Evolutionary conservation across 2,113 vertebrate species (phyloP).

Genomic region (Rhizomys pruinosus): DNA sequence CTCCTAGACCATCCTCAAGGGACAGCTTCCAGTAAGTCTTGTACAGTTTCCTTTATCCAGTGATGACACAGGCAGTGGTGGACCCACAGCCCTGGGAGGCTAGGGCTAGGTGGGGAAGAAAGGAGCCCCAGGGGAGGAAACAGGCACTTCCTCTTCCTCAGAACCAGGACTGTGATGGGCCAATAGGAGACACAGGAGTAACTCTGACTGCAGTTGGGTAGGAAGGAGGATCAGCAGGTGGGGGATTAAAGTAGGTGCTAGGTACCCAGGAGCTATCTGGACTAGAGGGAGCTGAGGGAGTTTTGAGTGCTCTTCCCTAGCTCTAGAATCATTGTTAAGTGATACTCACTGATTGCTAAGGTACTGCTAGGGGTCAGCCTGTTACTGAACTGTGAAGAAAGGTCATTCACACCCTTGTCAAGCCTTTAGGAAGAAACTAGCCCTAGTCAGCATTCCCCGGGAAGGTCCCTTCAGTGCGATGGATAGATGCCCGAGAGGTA

Average conservation of each 20-base stretch:
- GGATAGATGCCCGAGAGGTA: neutral
- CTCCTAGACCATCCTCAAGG: neutral
- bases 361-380: neutral
- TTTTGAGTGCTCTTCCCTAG: neutral
- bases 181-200: neutral
- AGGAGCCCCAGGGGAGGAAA: neutral
- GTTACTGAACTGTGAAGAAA: too few species aligned
- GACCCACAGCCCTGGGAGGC: neutral
- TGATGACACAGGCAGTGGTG: neutral
- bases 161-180: neutral
- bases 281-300: neutral
- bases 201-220: neutral
- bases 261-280: neutral
- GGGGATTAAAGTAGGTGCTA: neutral
- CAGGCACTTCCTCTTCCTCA: neutral
- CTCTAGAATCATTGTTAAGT: neutral
- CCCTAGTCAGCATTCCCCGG: too few species aligned
- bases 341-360: neutral
- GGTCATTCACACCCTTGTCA: accelerated
- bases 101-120: neutral
- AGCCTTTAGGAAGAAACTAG: neutral
- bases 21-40: neutral
- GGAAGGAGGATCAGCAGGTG: neutral
- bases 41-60: neutral
- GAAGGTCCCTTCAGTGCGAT: neutral